A percentile compares a stretch with the other conserved stretches of the same genome.
phyloP scores from a whole-genome alignment of 2,888 invertebrate species.

The Lagria hirta region DNA sequence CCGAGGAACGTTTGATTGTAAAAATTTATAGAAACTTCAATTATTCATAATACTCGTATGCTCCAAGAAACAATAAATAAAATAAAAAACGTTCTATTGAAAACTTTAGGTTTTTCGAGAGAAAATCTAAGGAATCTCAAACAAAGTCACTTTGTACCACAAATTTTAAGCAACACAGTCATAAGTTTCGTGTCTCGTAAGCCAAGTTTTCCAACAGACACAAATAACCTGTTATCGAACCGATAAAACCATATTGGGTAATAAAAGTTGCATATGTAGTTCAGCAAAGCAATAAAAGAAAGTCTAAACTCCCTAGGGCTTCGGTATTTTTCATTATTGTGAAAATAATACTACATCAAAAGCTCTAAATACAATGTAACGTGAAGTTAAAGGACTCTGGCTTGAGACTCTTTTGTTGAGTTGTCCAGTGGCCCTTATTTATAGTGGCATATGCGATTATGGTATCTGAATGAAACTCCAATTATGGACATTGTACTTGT shows the following conservation, averaged over 20 bases:
- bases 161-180: too few species aligned
- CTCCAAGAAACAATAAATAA: too few species aligned
- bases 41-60: too few species aligned
- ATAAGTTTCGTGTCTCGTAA: too few species aligned
- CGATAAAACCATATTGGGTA: slow-evolving; percentile 17
- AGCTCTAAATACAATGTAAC: slow-evolving; percentile 22
- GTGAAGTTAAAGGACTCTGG: slow-evolving; percentile 20
- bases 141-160: too few species aligned
- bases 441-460: slow-evolving; percentile 14
- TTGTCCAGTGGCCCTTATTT: slow-evolving; percentile 17
- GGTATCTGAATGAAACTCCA: slow-evolving; percentile 36
- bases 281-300: slow-evolving; percentile 20
- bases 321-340: slow-evolving; percentile 20
- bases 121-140: too few species aligned
- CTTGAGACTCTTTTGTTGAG: slow-evolving; percentile 17
- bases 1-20: too few species aligned
- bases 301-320: slow-evolving; percentile 15
- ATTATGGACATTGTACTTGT: slow-evolving; percentile 44
- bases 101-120: too few species aligned
- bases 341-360: slow-evolving; percentile 19
- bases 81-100: too few species aligned
- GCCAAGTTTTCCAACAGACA: too few species aligned
- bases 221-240: too few species aligned
- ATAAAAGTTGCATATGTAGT: slow-evolving; percentile 20
- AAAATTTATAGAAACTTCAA: too few species aligned